Base-by-base conservation (phyloP, 1,140 invertebrate species). In the Conopomorpha cramerella region DNA sequence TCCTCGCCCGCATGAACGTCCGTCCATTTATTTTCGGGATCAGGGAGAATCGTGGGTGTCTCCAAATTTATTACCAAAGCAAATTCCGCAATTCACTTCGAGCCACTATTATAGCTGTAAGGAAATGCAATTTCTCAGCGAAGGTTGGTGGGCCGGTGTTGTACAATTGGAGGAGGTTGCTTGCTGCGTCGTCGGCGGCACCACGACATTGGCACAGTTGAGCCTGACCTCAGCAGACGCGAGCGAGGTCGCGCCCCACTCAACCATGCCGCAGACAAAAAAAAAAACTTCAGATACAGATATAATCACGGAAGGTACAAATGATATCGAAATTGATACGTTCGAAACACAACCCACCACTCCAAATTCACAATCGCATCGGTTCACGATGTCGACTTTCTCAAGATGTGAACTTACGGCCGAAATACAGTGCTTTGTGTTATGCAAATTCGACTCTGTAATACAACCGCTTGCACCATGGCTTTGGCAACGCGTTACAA, bases 121-220 rank as follows among this genome's bases (percentile, higher is more conserved):
- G n/a, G n/a, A n/a, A n/a, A n/a, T n/a, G n/a, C n/a, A n/a, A n/a
- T n/a, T n/a, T n/a, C n/a, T n/a, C n/a, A n/a, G n/a, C n/a, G n/a
- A n/a, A n/a, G n/a, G n/a, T n/a, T n/a, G n/a, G n/a, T n/a, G n/a
- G n/a, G n/a, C n/a, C n/a, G n/a, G n/a, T n/a, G n/a, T n/a, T n/a
- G n/a, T n/a, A n/a, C n/a, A n/a, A n/a, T n/a, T n/a, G n/a, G n/a
- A n/a, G n/a, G n/a, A n/a, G n/a, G n/a, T n/a, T n/a, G n/a, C n/a
- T n/a, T n/a, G 52, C 56, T 47, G 48, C 54, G 56, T 41, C 55
- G 50, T 49, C 40, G 39, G 30, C 31, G 35, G 37, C 40, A 10
- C 36, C 42, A 55, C 64, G 70, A 74, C 70, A 74, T 74, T 74
- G 70, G 70, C 70, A 71, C 63, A 67, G 45, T 74, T 74, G 54